Evolutionary conservation across 1,140 invertebrate genomes (phyloP), one percentile per base, ranked within the genome.

Genomic region (Liolophura sinensis): DNA sequence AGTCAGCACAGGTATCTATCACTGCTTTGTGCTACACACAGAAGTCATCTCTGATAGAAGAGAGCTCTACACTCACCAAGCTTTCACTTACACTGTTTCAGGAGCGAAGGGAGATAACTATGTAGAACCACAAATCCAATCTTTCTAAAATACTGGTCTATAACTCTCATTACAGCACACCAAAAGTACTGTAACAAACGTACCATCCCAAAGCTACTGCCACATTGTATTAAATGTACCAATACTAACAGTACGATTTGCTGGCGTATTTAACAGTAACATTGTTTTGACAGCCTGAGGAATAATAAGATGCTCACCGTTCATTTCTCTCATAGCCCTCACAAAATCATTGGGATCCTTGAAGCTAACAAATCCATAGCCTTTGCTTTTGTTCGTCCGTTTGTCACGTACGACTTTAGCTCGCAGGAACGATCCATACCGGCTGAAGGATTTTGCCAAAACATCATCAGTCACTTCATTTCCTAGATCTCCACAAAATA

Each of bases 401-500:
- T 97, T 97, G 82, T 99, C 97, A 69, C 97, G 87, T 1, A 99
- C 90, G 9, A 99, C 97, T 84, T 96, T 96, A 0, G 97, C 97
- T 82, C 91, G 92, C 78, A 93, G 88, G 84, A 99, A 99, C 51
- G 96, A 97, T 0, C 92, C 89, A 86, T 94, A 99, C 82, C 96
- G 96, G 74, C 92, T 92, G 78, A 99, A 99, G 0, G 96, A 96
- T 75, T 96, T 87, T 0, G 92, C 90, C 14, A 99, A 85, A 57
- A 97, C 89, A 83, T 99, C 97, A 79, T 99, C 97, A 0, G 96
- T 99, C 0, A 99, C 97, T 85, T 99, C 97, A 84, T 99, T 99
- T 4, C 98, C 98, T 9, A 99, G 87, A 88, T 99, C 98, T 48
- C 98, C 98, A 83, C 96, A 98, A 84, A 99, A 99, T 82, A 99